Conservation (phyloP, 2,888 invertebrate species). For the Nomada ferruginata region DNA sequence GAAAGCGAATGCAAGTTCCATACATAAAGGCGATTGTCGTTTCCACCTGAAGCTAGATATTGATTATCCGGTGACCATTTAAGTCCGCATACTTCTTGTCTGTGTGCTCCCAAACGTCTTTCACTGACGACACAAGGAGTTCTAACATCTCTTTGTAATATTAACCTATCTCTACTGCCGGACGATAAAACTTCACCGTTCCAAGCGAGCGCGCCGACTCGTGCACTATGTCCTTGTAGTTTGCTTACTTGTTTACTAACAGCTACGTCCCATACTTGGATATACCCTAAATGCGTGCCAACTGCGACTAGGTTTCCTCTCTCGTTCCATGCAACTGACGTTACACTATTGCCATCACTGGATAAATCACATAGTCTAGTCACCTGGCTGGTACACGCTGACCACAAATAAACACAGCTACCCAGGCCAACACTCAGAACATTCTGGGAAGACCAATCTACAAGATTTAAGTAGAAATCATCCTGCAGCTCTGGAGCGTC, state of each 20-base stretch:
- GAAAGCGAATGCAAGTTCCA: constrained; percentile 95
- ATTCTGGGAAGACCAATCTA: constrained; percentile 99
- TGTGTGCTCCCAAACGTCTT: constrained; percentile 94
- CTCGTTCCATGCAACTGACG: constrained; percentile 99
- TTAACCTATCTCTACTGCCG: constrained; percentile 96
- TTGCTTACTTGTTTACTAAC: constrained; percentile 96
- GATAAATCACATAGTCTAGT: constrained; percentile 98
- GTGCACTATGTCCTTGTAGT: constrained; percentile 95
- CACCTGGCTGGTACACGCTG: constrained; percentile 99
- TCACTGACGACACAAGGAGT: constrained; percentile 91
- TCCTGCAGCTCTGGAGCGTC: constrained; percentile 99
- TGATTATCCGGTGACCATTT: constrained; percentile 99
- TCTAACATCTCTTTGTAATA: constrained; percentile 96
- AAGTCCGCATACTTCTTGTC: constrained; percentile 98
- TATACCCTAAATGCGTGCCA: constrained; percentile 98
- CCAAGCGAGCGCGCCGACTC: constrained; percentile 98
- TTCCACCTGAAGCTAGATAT: constrained; percentile 98
- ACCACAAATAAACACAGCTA: constrained; percentile 99
- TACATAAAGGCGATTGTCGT: constrained; percentile 97
- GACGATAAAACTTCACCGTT: constrained; percentile 98
- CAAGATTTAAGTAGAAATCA: constrained; percentile 97
- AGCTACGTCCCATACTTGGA: constrained; percentile 99
- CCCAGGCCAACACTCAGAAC: constrained; percentile 98
- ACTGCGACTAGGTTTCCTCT: constrained; percentile 98
- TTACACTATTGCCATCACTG: constrained; percentile 96